Percentiles rank a stretch among this genome's conserved stretches.
phyloP scores from a whole-genome alignment of 1,140 invertebrate genomes.

The Papilio xuthus region DNA sequence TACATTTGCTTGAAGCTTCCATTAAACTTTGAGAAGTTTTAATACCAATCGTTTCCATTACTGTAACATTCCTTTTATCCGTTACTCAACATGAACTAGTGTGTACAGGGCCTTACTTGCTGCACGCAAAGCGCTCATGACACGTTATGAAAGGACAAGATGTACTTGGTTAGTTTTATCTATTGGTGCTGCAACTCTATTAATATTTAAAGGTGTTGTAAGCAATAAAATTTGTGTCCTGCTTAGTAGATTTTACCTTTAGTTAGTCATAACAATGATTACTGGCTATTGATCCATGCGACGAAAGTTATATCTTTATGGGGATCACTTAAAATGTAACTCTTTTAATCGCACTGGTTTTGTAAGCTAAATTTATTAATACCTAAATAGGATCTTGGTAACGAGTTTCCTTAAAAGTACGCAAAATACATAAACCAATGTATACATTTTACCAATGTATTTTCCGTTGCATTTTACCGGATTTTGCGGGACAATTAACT shows the following conservation, averaged over 20 bases:
- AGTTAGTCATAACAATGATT: background rate
- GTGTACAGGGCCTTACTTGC: slow-evolving; percentile 34
- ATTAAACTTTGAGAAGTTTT: too few species aligned
- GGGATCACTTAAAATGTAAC: too few species aligned
- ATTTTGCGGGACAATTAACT: background rate
- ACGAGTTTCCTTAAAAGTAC: too few species aligned
- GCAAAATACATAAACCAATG: too few species aligned
- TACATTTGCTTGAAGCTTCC: too few species aligned
- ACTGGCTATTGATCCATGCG: background rate
- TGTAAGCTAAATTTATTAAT: too few species aligned
- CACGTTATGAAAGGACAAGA: slow-evolving; percentile 49
- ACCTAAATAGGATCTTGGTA: too few species aligned
- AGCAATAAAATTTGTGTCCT: background rate
- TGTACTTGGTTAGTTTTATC: slow-evolving; percentile 36
- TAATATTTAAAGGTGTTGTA: slow-evolving; percentile 19
- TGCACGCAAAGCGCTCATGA: slow-evolving; percentile 52
- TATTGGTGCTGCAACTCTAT: slow-evolving; percentile 3
- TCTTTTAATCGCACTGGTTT: too few species aligned
- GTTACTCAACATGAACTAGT: background rate
- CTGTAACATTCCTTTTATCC: background rate
- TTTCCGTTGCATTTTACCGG: background rate
- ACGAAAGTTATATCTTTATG: too few species aligned
- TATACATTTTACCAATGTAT: background rate
- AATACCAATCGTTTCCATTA: background rate
- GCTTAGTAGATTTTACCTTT: background rate